Base-by-base conservation (phyloP, 2,888 invertebrate genomes). In the Drosophila aldrichi region DNA sequence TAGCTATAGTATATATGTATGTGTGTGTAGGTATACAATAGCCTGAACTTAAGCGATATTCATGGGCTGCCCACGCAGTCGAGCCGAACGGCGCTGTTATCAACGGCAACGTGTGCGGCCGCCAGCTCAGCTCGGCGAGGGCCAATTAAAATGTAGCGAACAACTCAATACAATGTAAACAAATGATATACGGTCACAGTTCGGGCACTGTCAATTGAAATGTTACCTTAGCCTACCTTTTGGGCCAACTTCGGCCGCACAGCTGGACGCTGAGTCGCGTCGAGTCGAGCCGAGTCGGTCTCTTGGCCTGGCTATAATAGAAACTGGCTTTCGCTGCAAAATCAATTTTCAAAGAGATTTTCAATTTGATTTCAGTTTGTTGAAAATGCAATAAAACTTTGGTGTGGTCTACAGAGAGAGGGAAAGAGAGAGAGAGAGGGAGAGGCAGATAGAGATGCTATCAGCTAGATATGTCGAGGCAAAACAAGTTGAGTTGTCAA, bases 91-190 rank as follows among this genome's bases (percentile, higher is more conserved):
- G 40, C 59, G 54, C 83, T 75, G 32, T 49, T 86, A 80, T 86
- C 83, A 73, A 65, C 40, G 62, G 25, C 81, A 67, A 69, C 70
- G 84, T 84, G 84, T 89, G 84, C 74, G 84, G 87, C 51, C 89
- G 20, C 3, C 51, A 10, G 51, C 34, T 36, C 52, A 3, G 9
- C 18, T 2, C 60, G 32, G 32, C 41, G 77, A 65, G 64, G 51
- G 62, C 74, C 84, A 85, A 89, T 89, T 87, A 87, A 89, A 89
- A 74, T 72, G 79, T 70, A 74, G 49, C 66, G 71, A 87, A 89
- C 84, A 89, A 84, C 84, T 85, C 84, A 89, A 85, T 85, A 84
- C 84, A 85, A 85, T 89, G 88, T 85, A 85, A 85, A 89, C 84
- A 85, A 85, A 89, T 85, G 84, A 85, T 85, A 87, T 89, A 85